Evolutionary conservation across 2,888 invertebrate species (phyloP).

Genomic region (Chalcosyrphus nemorum): DNA sequence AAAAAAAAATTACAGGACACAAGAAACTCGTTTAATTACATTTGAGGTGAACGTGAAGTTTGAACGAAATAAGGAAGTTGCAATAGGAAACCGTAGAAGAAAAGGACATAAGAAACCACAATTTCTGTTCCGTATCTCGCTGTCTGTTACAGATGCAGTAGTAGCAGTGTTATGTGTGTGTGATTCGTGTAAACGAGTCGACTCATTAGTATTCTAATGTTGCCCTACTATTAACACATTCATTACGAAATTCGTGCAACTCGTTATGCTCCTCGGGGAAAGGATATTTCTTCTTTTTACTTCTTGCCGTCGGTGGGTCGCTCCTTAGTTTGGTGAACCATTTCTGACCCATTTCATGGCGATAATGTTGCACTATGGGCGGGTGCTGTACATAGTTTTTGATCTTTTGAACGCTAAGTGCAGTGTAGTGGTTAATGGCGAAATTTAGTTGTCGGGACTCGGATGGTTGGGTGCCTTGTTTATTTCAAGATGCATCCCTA

Average conservation of each 20-base stretch:
- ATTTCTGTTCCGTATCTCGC: constrained; percentile 28
- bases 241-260: constrained; percentile 67
- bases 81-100: neutral
- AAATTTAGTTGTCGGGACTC: constrained; percentile 47
- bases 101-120: constrained; percentile 47
- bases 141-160: neutral
- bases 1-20: too few relatives aligned
- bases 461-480: constrained; percentile 24
- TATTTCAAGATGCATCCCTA: neutral
- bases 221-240: constrained; percentile 67
- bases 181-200: constrained; percentile 50
- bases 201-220: constrained; percentile 71
- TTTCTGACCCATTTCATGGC: constrained; percentile 51
- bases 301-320: neutral
- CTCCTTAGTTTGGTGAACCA: neutral
- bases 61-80: constrained; percentile 33
- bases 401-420: constrained; percentile 42
- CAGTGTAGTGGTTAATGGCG: constrained; percentile 59
- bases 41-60: constrained; percentile 49
- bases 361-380: constrained; percentile 44
- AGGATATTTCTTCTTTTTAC: constrained; percentile 25
- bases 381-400: constrained; percentile 37
- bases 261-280: constrained; percentile 61
- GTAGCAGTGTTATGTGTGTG: neutral
- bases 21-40: constrained; percentile 61